Base-by-base conservation (phyloP, 2,113 vertebrate species). In the Vombatus ursinus region DNA sequence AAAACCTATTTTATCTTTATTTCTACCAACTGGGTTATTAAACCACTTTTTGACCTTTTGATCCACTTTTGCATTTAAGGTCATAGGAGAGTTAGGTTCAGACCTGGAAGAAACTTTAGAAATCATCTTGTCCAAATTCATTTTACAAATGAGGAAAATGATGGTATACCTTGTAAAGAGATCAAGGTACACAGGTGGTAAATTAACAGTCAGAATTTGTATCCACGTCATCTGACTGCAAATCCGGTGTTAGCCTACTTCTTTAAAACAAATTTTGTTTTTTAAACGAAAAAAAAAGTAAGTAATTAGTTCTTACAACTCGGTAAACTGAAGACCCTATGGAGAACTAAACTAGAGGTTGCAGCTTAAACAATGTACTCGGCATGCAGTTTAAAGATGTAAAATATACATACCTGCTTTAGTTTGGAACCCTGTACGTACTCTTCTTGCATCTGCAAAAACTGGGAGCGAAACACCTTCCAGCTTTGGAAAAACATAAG, bases 401-500 rank as follows among this genome's bases (percentile, higher is more conserved):
- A 0, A 0, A 50, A 0, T 0, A 19, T 93, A 97, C 94, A 22
- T 94, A 97, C 94, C 97, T 95, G 96, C 3, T 4, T 50, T 26
- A 77, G 11, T 68, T 95, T 0, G n/a, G 14, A 0, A 0, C 44
- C 94, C 0, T 0, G 96, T 0, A 5, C 0, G 1, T 50, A 93
- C n/a, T 92, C n/a, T 0, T 92, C 92, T 8, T 51, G 97, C 0
- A 90, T 23, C 89, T 98, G 98, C 97, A 98, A 57, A 50, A 91
- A 98, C 95, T 99, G 99, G 92, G 99, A 99, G 50, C 99, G 99
- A 95, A 99, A 98, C 2, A 98, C 99, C 97, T 97, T 99, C 99
- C 99, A 99, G 98, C 99, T 99, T 92, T 1, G 19, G n/a, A 84
- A 44, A 84, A 44, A 84, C 22, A 84, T 44, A 5, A 0, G 57